A percentile compares a stretch with the other conserved stretches of the same genome.
phyloP scores from a whole-genome alignment of 2,113 vertebrate species.

The Solenodon paradoxus region DNA sequence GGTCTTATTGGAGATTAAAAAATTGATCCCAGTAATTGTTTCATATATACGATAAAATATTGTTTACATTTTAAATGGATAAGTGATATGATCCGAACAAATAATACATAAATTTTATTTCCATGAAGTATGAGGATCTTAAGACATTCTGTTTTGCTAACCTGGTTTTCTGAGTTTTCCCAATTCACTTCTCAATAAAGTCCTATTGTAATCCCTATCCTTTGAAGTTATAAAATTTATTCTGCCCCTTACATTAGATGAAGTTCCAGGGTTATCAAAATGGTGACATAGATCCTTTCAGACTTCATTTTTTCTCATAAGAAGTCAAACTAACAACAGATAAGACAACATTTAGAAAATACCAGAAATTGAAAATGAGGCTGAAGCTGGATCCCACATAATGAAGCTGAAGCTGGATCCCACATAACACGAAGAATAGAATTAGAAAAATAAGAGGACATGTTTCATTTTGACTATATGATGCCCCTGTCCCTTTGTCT shows the following conservation, averaged over 20 bases:
- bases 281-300: neutral
- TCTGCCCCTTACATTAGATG: neutral
- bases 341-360: neutral
- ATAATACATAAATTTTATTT: neutral
- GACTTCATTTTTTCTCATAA: neutral
- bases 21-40: too few species aligned
- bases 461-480: neutral
- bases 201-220: neutral
- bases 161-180: neutral
- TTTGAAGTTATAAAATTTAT: neutral
- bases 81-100: neutral
- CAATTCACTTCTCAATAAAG: neutral
- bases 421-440: neutral
- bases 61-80: neutral
- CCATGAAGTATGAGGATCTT: neutral
- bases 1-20: too few species aligned
- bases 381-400: too few species aligned
- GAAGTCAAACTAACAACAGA: neutral
- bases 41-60: too few species aligned
- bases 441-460: neutral
- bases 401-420: too few species aligned
- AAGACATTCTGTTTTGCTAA: neutral
- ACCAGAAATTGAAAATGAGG: neutral
- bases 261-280: neutral
- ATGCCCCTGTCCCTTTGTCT: neutral